Evolutionary conservation across 2,888 invertebrate genomes (phyloP).

Genomic region (Morinoia aosen): DNA sequence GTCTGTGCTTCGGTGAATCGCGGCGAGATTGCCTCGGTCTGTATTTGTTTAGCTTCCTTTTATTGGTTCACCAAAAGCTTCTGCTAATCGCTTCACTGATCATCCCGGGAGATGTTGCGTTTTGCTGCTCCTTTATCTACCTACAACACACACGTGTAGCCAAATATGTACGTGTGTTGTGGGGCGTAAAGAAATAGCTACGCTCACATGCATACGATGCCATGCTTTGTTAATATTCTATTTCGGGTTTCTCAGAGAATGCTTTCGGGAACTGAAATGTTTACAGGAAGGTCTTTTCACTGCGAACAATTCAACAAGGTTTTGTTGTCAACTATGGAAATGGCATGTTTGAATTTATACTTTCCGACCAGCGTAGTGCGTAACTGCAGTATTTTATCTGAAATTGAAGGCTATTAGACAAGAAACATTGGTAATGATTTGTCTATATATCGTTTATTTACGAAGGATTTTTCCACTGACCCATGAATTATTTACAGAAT

Average conservation of each 20-base stretch:
- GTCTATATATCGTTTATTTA: background rate
- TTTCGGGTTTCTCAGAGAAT: background rate
- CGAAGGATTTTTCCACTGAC: too few relatives aligned
- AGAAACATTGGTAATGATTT: background rate
- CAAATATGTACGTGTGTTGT: background rate
- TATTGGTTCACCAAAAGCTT: slow-evolving; percentile 47
- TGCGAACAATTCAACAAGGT: background rate
- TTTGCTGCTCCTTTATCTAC: slow-evolving; percentile 6
- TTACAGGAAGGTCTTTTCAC: background rate
- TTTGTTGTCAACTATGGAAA: background rate
- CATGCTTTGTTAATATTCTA: background rate
- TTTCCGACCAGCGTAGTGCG: background rate
- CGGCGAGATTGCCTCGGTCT: slow-evolving; percentile 38
- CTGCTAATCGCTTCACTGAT: slow-evolving; percentile 53
- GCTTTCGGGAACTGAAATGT: background rate
- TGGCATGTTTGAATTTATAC: background rate
- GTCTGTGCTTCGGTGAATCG: slow-evolving; percentile 5
- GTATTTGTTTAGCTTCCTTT: slow-evolving; percentile 53
- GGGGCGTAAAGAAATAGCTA: background rate
- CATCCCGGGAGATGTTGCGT: slow-evolving; percentile 13
- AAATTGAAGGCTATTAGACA: background rate
- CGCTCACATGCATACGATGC: background rate
- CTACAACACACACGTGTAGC: background rate
- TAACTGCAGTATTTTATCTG: background rate
- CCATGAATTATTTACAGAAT: too few relatives aligned